These are phyloP conservation scores for Harmothoe impar DNA, from an alignment of 2,888 invertebrate genomes.

Conservation along the genomic window DNA sequence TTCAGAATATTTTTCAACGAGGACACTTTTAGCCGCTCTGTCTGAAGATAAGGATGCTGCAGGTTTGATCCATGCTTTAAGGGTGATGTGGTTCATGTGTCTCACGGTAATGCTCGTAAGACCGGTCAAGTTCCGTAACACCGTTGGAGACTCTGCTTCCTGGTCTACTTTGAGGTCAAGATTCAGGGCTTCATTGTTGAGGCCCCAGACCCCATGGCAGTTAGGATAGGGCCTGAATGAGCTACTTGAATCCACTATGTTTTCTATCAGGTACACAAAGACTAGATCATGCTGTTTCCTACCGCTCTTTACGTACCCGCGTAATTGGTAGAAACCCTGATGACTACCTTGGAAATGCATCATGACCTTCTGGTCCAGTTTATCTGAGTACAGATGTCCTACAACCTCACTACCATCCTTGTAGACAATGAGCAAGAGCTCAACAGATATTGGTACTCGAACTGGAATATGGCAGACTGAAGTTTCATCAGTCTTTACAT, in stretches of 20 bases:
- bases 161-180: neutral
- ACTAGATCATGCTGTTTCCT: neutral
- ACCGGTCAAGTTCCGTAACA: neutral
- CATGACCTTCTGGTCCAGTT: neutral
- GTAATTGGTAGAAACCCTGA: slow-evolving; percentile 12
- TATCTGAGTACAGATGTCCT: neutral
- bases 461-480: neutral
- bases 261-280: slow-evolving; percentile 41
- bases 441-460: neutral
- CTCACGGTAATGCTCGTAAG: neutral
- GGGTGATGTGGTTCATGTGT: neutral
- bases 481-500: neutral
- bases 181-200: neutral
- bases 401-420: neutral
- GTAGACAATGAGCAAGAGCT: neutral
- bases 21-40: neutral
- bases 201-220: neutral
- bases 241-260: neutral
- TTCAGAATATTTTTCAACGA: neutral
- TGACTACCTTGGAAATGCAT: neutral
- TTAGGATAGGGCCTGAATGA: neutral
- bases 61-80: neutral
- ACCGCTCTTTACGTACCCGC: neutral
- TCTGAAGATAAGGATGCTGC: neutral
- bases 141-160: neutral